These are phyloP conservation scores for Pangasius macronema DNA, from an alignment of 2,797 vertebrate species.

Conservation along the genomic window DNA sequence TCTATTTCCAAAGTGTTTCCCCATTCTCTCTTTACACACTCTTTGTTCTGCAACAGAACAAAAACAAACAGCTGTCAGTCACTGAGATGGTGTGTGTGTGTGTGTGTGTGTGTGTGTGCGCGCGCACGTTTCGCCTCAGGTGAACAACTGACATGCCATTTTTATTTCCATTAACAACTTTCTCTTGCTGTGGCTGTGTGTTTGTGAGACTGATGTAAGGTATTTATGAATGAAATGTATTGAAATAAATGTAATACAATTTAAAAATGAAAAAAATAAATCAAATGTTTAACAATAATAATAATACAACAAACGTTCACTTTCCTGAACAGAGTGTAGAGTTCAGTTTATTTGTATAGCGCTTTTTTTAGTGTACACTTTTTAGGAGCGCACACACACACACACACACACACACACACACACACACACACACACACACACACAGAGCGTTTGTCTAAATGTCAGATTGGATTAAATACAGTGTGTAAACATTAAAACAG, in stretches of 20 bases:
- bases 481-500: conserved; percentile 3
- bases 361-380: too few species aligned
- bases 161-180: background rate
- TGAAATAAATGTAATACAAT: background rate
- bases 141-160: background rate
- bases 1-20: background rate
- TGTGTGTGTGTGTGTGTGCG: background rate
- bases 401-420: background rate
- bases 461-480: conserved; percentile 1
- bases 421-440: background rate
- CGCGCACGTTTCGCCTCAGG: background rate
- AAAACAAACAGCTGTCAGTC: background rate
- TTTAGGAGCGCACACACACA: background rate
- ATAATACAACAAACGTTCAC: background rate
- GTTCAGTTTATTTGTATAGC: too few species aligned
- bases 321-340: too few species aligned
- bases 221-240: background rate
- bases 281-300: background rate
- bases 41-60: background rate
- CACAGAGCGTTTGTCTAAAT: background rate
- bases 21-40: background rate
- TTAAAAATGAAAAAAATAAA: background rate
- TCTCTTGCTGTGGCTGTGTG: background rate
- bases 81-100: background rate
- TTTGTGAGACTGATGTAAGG: background rate